Percentiles rank a stretch among this genome's conserved stretches.
Evolutionary conservation across 2,113 vertebrate species (phyloP).

Genomic region (Halcyon senegalensis): DNA sequence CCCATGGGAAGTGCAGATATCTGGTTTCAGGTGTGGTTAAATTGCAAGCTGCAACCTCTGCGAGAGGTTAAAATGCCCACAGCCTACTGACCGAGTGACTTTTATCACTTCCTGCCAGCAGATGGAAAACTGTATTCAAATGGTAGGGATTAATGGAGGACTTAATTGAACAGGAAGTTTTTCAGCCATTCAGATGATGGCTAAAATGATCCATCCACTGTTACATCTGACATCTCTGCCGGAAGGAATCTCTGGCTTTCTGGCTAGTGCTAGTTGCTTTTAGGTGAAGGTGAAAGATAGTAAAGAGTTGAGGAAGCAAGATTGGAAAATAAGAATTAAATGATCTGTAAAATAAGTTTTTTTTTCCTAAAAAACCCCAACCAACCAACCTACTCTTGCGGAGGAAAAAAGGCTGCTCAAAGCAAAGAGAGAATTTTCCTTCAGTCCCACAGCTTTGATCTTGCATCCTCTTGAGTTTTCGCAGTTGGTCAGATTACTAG

Average conservation of each 20-base stretch:
- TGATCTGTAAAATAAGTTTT: background rate
- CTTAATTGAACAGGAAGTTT: slow-evolving; percentile 75
- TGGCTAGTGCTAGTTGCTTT: background rate
- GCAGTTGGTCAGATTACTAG: background rate
- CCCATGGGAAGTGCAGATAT: background rate
- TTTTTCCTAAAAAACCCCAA: background rate
- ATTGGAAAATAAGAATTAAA: slow-evolving; percentile 2
- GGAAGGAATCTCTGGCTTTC: background rate
- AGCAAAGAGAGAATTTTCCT: background rate
- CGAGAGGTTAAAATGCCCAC: slow-evolving; percentile 7
- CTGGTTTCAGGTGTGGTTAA: slow-evolving; percentile 42
- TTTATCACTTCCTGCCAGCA: slow-evolving; percentile 54
- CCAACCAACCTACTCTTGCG: background rate
- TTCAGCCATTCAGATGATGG: slow-evolving; percentile 17
- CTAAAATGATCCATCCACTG: background rate
- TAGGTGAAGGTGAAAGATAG: background rate
- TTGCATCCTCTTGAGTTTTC: background rate
- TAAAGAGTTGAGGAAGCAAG: background rate
- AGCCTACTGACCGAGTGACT: slow-evolving; percentile 5
- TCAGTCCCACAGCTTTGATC: background rate
- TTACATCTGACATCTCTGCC: slow-evolving; percentile 13
- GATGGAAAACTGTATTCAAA: slow-evolving; percentile 48
- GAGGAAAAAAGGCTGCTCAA: background rate
- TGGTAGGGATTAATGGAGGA: slow-evolving; percentile 55
- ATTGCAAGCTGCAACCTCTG: background rate